These are phyloP conservation scores for Sebastes minor DNA, from an alignment of 2,797 vertebrate species.

Conservation along the genomic window DNA sequence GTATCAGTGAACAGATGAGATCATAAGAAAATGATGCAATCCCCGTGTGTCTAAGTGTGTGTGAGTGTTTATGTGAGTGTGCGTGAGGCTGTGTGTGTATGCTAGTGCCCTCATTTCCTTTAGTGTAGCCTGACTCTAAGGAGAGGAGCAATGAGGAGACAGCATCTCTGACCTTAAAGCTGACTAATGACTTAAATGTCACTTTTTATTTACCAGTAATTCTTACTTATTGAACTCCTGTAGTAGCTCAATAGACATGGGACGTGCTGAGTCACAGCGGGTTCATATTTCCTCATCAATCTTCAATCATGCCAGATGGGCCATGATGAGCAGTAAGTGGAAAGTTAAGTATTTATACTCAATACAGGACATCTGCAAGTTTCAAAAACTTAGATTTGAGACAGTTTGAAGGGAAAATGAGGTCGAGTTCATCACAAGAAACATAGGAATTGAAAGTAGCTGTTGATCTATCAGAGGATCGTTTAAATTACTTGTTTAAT, in stretches of 20 bases:
- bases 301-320: not conserved
- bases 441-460: not conserved
- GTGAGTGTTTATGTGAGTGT: not conserved
- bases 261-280: not conserved
- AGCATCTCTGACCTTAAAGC: slow-evolving; percentile 47
- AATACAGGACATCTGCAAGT: not conserved
- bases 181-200: slow-evolving; percentile 37
- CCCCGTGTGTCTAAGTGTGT: slow-evolving; percentile 38
- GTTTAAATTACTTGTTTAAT: not conserved
- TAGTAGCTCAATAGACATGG: not conserved
- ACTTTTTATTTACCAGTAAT: slow-evolving; percentile 47
- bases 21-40: slow-evolving; percentile 75
- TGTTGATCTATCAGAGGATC: not conserved
- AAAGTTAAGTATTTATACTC: not conserved
- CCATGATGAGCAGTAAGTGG: not conserved
- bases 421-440: not conserved
- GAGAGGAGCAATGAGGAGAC: slow-evolving; percentile 14
- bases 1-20: slow-evolving; percentile 65
- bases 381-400: not conserved
- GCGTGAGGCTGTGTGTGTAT: not conserved
- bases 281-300: slow-evolving; percentile 21
- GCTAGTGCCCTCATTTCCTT: slow-evolving; percentile 29
- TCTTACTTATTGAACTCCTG: slow-evolving; percentile 23
- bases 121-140: slow-evolving; percentile 11
- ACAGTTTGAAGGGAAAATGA: not conserved